Base-by-base conservation (phyloP, 2,888 invertebrate species). In the Notodonta dromedarius region DNA sequence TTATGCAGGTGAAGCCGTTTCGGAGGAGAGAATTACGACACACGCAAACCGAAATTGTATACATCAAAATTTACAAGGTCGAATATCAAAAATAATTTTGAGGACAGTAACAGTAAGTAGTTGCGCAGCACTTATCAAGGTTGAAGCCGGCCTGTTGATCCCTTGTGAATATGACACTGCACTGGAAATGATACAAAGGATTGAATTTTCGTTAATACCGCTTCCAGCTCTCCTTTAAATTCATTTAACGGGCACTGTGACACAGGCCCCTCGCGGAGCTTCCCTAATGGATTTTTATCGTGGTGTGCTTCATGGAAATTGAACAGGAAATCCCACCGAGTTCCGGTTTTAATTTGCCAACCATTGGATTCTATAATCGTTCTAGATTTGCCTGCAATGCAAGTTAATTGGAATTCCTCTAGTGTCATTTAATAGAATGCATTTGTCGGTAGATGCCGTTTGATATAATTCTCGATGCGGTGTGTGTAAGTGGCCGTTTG, bases 321-420 rank as follows among this genome's bases (percentile, higher is more conserved):
- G 86, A 89, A 88, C 87, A 78, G 86, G 82, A 87, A 89, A 90
- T 89, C 88, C 89, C 83, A 78, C 83, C 78, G 83, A 86, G 83
- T 79, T 80, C 82, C 83, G 88, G 77, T 87, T 91, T 92, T 91
- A 91, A 92, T 93, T 92, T 88, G 84, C 87, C 86, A 80, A 87
- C 86, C 85, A 86, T 85, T 81, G 84, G 82, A 89, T 88, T 90
- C 86, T 88, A 89, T 90, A 91, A 90, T 88, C 87, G 87, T 80
- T 80, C 85, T 88, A 89, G 90, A 90, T 91, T 90, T 89, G 87
- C 87, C 87, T 89, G 87, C 89, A 83, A 90, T 88, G 89, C 89
- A 87, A 87, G 90, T 90, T 89, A 90, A 91, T 89, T 88, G 88
- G 84, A 90, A 88, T 90, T 87, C 88, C 77, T 50, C 50, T n/a